Conservation (phyloP, 2,113 vertebrate genomes). For the Lepus europaeus region DNA sequence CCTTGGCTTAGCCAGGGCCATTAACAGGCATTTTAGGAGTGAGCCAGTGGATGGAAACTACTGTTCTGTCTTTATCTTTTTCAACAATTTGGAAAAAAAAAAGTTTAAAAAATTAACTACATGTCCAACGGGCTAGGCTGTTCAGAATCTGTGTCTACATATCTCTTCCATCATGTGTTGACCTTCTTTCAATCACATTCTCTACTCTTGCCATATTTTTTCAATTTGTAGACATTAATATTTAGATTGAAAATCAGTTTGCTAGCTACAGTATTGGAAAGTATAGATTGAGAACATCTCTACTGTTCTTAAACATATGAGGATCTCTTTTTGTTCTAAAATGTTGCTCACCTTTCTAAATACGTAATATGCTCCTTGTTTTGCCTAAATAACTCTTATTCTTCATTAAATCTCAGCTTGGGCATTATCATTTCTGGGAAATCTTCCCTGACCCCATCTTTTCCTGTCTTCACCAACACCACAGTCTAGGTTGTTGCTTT, state of each 20-base stretch:
- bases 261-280: neutral
- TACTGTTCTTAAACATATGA: neutral
- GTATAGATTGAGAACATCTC: constrained; percentile 1
- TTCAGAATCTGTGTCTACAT: neutral
- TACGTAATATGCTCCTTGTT: neutral
- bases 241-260: constrained; percentile 50
- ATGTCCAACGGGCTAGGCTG: neutral
- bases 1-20: no score
- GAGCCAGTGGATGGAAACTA: no score
- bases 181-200: constrained; percentile 5
- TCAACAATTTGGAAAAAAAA: no score
- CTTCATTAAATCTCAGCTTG: neutral
- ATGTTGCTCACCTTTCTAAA: constrained; percentile 29
- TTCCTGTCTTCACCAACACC: neutral
- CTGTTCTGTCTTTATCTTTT: no score
- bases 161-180: neutral
- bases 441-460: neutral
- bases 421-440: constrained; percentile 42
- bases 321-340: neutral
- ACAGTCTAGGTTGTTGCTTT: constrained; percentile 20
- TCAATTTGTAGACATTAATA: constrained; percentile 38
- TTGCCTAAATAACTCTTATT: neutral
- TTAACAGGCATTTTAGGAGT: no score
- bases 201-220: constrained; percentile 1
- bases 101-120: constrained; percentile 32